Base-by-base conservation (phyloP, 2,888 invertebrate species). In the Luffia ferchaultella region DNA sequence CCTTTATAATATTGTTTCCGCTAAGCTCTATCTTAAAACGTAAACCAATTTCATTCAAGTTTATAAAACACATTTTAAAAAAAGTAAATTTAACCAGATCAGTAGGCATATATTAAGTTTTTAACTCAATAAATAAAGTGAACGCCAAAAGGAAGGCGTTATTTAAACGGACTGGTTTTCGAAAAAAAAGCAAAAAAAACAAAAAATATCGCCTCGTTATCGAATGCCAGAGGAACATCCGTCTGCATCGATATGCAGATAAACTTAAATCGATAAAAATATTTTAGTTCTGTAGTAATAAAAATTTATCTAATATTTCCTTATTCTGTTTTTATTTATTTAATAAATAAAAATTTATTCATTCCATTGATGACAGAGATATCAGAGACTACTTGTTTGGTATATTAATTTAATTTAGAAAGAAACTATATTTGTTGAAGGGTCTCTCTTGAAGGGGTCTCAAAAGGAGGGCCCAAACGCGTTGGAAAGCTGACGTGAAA, bases 81-180 rank as follows among this genome's bases (percentile, higher is more conserved):
- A n/a, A n/a, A n/a, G n/a, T n/a, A n/a, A n/a, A n/a, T n/a, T n/a
- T n/a, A n/a, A n/a, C n/a, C n/a, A n/a, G n/a, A n/a, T n/a, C n/a
- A 12, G 12, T 30, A 48, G 48, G 42, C 48, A 41, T 48, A 42
- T 42, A 41, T 48, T 48, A 48, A 18, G 30, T 41, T 41, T 48
- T 48, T 41, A 41, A 40, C 18, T 18, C 41, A 41, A 48, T 48
- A 48, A 48, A 48, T 48, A 42, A 48, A 48, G 18, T 17, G 16
- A 42, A 48, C 41, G 46, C 42, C 48, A 41, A 48, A 48, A 42
- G 42, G 41, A 30, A 46, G 18, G 48, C 41, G 48, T 48, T 20
- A 41, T n/a, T 46, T 30, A 48, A 40, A 12, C 15, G 41, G 17
- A 16, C 41, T 42, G 1, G 18, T 48, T 48, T 46, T 46, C 12